A percentile compares a stretch with the other conserved stretches of the same genome.
phyloP scores from a whole-genome alignment of 1,140 invertebrate species.

The Bactericera cockerelli region DNA sequence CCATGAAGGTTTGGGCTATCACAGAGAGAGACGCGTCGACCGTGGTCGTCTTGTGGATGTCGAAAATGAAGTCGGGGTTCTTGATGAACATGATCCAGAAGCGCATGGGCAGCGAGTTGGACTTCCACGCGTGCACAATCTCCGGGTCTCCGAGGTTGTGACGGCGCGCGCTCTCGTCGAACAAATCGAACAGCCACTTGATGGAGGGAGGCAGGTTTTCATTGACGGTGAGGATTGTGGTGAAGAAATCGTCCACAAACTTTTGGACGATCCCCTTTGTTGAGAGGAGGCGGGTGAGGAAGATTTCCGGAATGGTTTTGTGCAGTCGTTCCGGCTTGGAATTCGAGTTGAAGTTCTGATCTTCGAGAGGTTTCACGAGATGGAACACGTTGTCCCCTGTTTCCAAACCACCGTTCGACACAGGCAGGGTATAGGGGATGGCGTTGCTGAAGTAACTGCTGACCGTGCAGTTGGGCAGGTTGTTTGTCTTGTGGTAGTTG shows the following conservation, averaged over 20 bases:
- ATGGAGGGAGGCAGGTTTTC: slow-evolving; percentile 79
- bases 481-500: not conserved
- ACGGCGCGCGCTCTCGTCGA: slow-evolving; percentile 74
- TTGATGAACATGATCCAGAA: slow-evolving; percentile 98
- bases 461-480: not conserved
- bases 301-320: slow-evolving; percentile 91
- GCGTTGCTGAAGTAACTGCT: slow-evolving; percentile 57
- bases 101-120: slow-evolving; percentile 73
- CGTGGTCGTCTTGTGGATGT: slow-evolving; percentile 82
- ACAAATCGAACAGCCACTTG: slow-evolving; percentile 89
- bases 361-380: slow-evolving; percentile 66
- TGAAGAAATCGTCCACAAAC: slow-evolving; percentile 89
- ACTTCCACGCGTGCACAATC: slow-evolving; percentile 92
- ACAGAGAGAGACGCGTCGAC: slow-evolving; percentile 86
- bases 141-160: slow-evolving; percentile 75
- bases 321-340: slow-evolving; percentile 59
- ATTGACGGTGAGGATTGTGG: slow-evolving; percentile 74
- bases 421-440: slow-evolving; percentile 45
- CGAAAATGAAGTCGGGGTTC: slow-evolving; percentile 93
- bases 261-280: slow-evolving; percentile 93
- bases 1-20: slow-evolving; percentile 93
- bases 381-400: slow-evolving; percentile 60
- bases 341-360: slow-evolving; percentile 32
- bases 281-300: slow-evolving; percentile 76
- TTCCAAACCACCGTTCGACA: slow-evolving; percentile 52